Percentiles rank a stretch among this genome's conserved stretches.
phyloP scores from a whole-genome alignment of 2,113 vertebrate species.

The Ctenodactylus gundi region DNA sequence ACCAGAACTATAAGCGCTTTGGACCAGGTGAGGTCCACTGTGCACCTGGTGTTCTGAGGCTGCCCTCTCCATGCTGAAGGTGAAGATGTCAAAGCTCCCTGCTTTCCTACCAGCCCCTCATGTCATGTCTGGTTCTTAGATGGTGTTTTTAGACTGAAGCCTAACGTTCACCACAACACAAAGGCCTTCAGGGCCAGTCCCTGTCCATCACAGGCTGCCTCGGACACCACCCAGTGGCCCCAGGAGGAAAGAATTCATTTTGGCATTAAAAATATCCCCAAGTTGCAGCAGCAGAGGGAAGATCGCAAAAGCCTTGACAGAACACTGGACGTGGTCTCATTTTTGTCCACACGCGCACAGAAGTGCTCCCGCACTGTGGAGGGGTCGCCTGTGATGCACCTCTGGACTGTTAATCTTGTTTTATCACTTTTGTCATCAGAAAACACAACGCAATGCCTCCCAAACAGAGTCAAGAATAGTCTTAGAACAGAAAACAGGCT shows the following conservation, averaged over 20 bases:
- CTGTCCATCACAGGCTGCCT: not conserved
- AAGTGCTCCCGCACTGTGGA: not conserved
- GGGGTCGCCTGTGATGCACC: not conserved
- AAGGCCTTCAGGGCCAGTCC: not conserved
- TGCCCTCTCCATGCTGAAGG: not conserved
- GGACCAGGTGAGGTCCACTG: fast-evolving
- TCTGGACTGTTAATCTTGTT: not conserved
- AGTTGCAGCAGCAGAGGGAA: not conserved
- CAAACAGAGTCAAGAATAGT: not conserved
- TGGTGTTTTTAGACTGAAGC: not conserved
- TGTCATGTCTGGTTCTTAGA: fast-evolving
- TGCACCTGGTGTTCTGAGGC: not conserved
- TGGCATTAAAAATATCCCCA: not conserved
- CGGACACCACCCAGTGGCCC: not conserved
- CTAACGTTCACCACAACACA: not conserved
- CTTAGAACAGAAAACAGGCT: not conserved
- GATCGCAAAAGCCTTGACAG: not conserved
- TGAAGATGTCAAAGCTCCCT: not conserved
- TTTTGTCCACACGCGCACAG: not conserved
- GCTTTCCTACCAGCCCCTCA: not conserved
- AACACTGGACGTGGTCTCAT: not conserved
- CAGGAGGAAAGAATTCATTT: not conserved
- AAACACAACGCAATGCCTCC: not conserved
- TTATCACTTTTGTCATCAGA: not conserved
- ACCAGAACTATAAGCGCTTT: not conserved